Percentiles rank a stretch among this genome's conserved stretches.
phyloP scores from a whole-genome alignment of 2,797 vertebrate genomes.

The Gymnothorax javanicus region DNA sequence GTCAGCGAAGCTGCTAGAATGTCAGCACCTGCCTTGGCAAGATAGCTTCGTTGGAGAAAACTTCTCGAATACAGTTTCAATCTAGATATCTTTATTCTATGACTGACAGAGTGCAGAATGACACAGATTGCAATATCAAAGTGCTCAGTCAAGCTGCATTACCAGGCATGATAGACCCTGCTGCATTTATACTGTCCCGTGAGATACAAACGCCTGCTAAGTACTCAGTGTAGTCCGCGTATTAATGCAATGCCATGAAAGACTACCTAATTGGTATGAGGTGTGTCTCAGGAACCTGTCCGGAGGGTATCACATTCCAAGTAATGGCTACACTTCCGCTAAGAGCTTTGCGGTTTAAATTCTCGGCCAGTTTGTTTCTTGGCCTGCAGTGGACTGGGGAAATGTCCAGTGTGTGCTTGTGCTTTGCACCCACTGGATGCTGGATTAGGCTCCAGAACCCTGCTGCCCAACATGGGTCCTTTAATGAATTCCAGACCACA shows the following conservation, averaged over 20 bases:
- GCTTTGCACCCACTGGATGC: too few species aligned
- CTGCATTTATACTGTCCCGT: slow-evolving; percentile 34
- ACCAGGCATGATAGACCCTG: not conserved
- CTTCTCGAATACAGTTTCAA: not conserved
- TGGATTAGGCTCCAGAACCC: too few species aligned
- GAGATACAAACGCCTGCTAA: slow-evolving; percentile 4
- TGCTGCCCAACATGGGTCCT: too few species aligned
- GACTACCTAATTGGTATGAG: slow-evolving; percentile 41
- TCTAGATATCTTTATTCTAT: not conserved
- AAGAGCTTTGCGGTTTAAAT: slow-evolving; percentile 17
- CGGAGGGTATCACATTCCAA: slow-evolving; percentile 25
- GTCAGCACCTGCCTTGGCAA: not conserved
- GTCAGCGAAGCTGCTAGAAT: not conserved
- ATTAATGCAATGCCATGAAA: slow-evolving; percentile 43
- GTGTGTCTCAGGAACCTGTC: slow-evolving; percentile 14
- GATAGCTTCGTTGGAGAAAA: not conserved
- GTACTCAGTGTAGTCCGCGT: not conserved
- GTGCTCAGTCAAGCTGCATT: slow-evolving; percentile 17
- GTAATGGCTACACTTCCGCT: slow-evolving; percentile 34
- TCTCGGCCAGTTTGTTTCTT: not conserved
- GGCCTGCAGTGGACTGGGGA: too few species aligned
- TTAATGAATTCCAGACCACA: too few species aligned
- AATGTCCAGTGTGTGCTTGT: too few species aligned
- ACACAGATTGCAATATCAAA: not conserved
- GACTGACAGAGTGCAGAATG: not conserved